Evolutionary conservation across 2,113 vertebrate species (phyloP), one percentile per base, ranked within the genome.

Genomic region (Abramis brama): DNA sequence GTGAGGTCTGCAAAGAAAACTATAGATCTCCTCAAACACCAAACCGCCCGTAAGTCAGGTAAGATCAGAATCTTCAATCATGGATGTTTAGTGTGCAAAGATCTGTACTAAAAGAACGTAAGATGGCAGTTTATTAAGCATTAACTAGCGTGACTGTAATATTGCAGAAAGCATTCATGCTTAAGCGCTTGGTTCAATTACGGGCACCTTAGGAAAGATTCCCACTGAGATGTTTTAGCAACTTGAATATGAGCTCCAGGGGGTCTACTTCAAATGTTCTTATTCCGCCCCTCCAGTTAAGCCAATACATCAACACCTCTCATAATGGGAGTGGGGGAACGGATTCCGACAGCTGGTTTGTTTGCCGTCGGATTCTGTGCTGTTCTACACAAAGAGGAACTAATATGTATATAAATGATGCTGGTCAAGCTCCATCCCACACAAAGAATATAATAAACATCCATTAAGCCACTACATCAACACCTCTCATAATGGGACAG

Each of bases 11-110:
- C 81, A 75, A 39, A 52, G 6, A 50, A n/a, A 76, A 19, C 45
- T 79, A 64, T 80, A 60, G 43, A 85, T 80, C 81, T 83, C 74
- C 84, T 76, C 81, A 84, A 73, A 83, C 75, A 68, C 71, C 19
- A 82, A 78, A 73, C 77, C 62, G 15, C 47, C 43, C 36, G 21
- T 74, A 47, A 45, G 71, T 27, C 43, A 17, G 12, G 10, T 47
- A 47, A 74, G 12, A 75, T 75, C 71, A n/a, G 21, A 43, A 62
- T 62, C n/a, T 62, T 62, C 59, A 25, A 25, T 33, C 50, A 23
- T 21, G 5, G 43, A 19, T 5, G 36, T 62, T 79, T 79, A 50
- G 47, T 4, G 47, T 50, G 25, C 9, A 30, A 17, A 62, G 59
- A 64, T 60, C 55, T 25, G 57, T 43, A 9, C 33, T 25, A 8